These are phyloP conservation scores for Drosophila watanabei DNA, from an alignment of 1,140 invertebrate species.

Conservation along the genomic window DNA sequence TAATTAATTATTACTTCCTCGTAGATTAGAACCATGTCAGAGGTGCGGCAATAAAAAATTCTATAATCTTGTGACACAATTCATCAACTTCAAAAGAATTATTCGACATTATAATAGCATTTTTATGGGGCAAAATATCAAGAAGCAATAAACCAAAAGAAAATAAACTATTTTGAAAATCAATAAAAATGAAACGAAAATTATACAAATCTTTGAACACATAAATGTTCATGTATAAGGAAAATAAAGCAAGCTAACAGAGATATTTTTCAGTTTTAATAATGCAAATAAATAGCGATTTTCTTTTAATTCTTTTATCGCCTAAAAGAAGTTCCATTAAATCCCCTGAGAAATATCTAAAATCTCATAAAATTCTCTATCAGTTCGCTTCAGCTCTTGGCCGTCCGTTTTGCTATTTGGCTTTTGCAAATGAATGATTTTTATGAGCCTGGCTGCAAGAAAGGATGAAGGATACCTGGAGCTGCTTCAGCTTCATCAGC, in stretches of 20 bases:
- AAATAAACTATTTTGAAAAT: slow-evolving; percentile 18
- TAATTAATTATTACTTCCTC: slow-evolving; percentile 23
- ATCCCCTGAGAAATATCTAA: background rate
- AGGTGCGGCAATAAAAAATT: slow-evolving; percentile 10
- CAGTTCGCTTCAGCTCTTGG: background rate
- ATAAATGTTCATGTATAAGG: background rate
- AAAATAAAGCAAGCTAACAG: background rate
- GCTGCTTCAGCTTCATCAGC: slow-evolving; percentile 48
- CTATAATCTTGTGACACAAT: slow-evolving; percentile 36
- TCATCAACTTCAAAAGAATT: slow-evolving; percentile 38
- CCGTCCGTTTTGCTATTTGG: slow-evolving; percentile 10
- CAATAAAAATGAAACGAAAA: background rate
- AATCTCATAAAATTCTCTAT: slow-evolving; percentile 15
- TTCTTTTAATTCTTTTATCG: background rate
- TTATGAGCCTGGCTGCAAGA: slow-evolving; percentile 34
- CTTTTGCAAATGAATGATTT: slow-evolving; percentile 47
- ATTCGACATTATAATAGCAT: slow-evolving; percentile 24
- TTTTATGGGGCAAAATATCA: slow-evolving; percentile 30
- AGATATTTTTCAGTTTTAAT: background rate
- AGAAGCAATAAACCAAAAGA: slow-evolving; percentile 3
- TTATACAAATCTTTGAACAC: background rate
- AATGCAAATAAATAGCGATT: background rate
- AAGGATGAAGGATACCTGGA: slow-evolving; percentile 32
- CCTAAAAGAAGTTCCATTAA: background rate
- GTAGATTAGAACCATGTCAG: slow-evolving; percentile 15